These are phyloP conservation scores for Hydraecia micacea DNA, from an alignment of 2,888 invertebrate species.

Conservation along the genomic window DNA sequence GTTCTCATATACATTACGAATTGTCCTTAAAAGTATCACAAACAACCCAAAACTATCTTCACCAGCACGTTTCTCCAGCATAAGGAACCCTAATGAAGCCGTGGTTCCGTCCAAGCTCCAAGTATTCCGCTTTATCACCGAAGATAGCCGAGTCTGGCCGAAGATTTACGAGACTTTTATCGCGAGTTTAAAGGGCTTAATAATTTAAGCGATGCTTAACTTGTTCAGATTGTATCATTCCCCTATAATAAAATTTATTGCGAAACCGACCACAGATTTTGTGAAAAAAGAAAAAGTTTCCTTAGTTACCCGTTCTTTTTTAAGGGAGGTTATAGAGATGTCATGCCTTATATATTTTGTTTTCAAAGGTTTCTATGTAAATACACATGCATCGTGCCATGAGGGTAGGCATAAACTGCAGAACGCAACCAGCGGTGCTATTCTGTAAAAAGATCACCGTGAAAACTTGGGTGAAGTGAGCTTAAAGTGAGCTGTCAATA, in stretches of 20 bases:
- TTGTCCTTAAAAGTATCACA: not conserved
- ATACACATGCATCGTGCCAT: not conserved
- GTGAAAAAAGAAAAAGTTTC: conserved; percentile 15
- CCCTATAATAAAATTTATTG: conserved; percentile 57
- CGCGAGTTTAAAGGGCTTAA: conserved; percentile 73
- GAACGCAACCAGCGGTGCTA: too few species aligned
- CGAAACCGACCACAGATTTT: conserved; percentile 31
- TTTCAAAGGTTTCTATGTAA: not conserved
- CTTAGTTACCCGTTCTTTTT: conserved; percentile 11
- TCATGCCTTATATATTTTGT: not conserved
- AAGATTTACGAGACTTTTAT: conserved; percentile 77
- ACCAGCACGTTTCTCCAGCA: conserved; percentile 22
- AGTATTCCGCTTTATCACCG: conserved; percentile 59
- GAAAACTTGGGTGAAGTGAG: too few species aligned
- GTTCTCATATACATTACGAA: not conserved
- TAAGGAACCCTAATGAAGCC: conserved; percentile 52
- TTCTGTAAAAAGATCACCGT: too few species aligned
- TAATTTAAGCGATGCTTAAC: conserved; percentile 72
- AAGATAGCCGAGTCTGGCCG: conserved; percentile 61
- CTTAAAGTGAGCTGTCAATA: too few species aligned
- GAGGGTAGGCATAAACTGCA: not conserved
- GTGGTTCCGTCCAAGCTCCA: conserved; percentile 53
- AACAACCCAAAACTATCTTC: conserved; percentile 7
- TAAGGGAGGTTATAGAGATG: not conserved
- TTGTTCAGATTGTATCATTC: conserved; percentile 63